Evolutionary conservation across 2,113 vertebrate genomes (phyloP).

Genomic region (Paralichthys olivaceus): DNA sequence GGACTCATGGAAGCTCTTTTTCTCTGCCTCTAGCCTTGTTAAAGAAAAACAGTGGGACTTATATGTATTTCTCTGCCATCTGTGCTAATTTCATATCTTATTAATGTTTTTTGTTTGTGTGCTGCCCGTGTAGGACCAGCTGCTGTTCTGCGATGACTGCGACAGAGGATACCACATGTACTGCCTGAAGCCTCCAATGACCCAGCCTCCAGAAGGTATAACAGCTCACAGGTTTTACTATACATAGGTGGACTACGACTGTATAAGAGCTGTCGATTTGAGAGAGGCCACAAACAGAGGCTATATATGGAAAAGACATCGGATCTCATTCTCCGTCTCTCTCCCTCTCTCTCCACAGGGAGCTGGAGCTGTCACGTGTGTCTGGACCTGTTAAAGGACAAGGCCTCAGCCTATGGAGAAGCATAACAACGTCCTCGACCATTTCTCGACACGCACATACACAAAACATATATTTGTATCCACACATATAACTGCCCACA

Average conservation of each 20-base stretch:
- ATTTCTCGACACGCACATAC: neutral
- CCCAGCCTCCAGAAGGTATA: constrained; percentile 95
- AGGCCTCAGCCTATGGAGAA: constrained; percentile 88
- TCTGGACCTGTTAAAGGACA: constrained; percentile 94
- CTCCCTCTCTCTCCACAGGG: constrained; percentile 77
- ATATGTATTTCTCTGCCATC: neutral
- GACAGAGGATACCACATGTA: constrained; percentile 99
- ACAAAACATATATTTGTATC: constrained; percentile 43
- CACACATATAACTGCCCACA: constrained; percentile 26
- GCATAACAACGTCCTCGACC: constrained; percentile 52
- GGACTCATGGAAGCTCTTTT: neutral
- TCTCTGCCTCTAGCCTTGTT: neutral
- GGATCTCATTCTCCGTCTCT: constrained; percentile 15
- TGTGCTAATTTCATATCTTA: neutral
- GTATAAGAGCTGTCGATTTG: constrained; percentile 11
- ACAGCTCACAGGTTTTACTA: neutral
- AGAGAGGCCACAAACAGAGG: constrained; percentile 1
- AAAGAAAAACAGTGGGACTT: neutral
- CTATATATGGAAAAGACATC: constrained; percentile 47
- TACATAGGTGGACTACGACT: neutral
- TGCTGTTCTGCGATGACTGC: constrained; percentile 98
- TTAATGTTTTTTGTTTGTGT: constrained; percentile 10
- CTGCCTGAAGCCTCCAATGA: constrained; percentile 96
- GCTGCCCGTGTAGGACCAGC: constrained; percentile 86
- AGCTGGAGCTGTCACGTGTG: constrained; percentile 99